Evolutionary conservation across 1,140 invertebrate genomes (phyloP), one percentile per base, ranked within the genome.

Genomic region (Hermetia illucens): DNA sequence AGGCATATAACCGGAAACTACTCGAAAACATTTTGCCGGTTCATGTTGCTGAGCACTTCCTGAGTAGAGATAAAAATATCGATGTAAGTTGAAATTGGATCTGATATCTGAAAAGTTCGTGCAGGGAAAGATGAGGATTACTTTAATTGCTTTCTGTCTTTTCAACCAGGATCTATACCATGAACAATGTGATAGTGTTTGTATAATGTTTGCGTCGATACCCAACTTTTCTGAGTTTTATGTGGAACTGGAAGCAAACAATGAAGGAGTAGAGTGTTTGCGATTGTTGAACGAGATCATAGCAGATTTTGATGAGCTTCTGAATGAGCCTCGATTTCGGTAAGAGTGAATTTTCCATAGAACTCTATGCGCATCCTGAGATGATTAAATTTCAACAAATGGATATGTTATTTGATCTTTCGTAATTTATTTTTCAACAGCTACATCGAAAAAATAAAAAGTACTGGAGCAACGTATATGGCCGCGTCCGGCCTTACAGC

Each of bases 181-280:
- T 58, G 87, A 95, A 54, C 84, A 93, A 58, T 96, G 92, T 62
- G 85, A 89, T 44, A 86, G 78, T 36, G 90, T 94, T 6, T 94
- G 89, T 63, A 83, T 96, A 21, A 82, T 95, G 72, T 95, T 95
- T 57, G 90, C 90, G 1, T 91, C 88, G 24, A 94, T 96, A 52
- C 88, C 91, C 2, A 96, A 96, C 63, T 96, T 96, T 64, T 93
- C 89, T 2, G 90, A 95, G 49, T 95, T 95, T 65, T 96, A 95
- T 61, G 84, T 92, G 30, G 89, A 95, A 58, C 68, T 94, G 21
- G 91, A 94, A 55, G 84, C 83, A 29, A 93, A 89, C 62, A 90
- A 92, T 62, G 88, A 93, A 59, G 92, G 92, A 2, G 82, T 95
- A 10, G 92, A 95, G 59, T 96, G 91, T 60, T 70, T 96, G 19